These are phyloP conservation scores for Xiphias gladius DNA, from an alignment of 2,113 vertebrate species.

Conservation along the genomic window DNA sequence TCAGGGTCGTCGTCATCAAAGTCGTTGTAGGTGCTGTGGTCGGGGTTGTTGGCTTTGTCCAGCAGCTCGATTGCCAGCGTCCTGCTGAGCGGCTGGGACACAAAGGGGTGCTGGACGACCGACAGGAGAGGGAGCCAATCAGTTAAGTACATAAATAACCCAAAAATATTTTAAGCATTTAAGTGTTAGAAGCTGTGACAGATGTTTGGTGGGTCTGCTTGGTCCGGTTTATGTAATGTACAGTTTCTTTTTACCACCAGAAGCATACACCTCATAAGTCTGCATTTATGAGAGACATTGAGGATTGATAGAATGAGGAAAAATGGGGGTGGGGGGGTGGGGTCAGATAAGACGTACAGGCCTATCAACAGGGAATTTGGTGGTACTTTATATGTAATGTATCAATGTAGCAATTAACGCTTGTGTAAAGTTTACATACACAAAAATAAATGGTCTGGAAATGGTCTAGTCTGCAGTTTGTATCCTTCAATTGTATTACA, in stretches of 20 bases:
- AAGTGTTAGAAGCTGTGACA: too few relatives aligned
- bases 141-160: background rate
- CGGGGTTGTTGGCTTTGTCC: constrained; percentile 98
- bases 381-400: background rate
- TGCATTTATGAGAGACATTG: background rate
- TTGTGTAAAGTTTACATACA: background rate
- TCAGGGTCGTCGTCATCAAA: constrained; percentile 98
- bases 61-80: constrained; percentile 96
- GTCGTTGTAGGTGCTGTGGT: constrained; percentile 94
- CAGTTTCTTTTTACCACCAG: background rate
- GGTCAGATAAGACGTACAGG: background rate
- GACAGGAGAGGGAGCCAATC: background rate
- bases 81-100: constrained; percentile 94
- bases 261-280: background rate
- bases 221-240: background rate
- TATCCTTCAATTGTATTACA: background rate
- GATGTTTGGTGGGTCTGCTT: background rate
- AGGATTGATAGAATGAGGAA: background rate
- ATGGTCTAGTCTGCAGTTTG: background rate
- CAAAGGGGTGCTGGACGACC: constrained; percentile 92
- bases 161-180: background rate
- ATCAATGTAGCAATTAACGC: background rate
- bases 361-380: background rate
- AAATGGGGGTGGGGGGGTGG: background rate
- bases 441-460: background rate